Base-by-base conservation (phyloP, 2,797 vertebrate genomes). In the Clarias laeviceps region DNA sequence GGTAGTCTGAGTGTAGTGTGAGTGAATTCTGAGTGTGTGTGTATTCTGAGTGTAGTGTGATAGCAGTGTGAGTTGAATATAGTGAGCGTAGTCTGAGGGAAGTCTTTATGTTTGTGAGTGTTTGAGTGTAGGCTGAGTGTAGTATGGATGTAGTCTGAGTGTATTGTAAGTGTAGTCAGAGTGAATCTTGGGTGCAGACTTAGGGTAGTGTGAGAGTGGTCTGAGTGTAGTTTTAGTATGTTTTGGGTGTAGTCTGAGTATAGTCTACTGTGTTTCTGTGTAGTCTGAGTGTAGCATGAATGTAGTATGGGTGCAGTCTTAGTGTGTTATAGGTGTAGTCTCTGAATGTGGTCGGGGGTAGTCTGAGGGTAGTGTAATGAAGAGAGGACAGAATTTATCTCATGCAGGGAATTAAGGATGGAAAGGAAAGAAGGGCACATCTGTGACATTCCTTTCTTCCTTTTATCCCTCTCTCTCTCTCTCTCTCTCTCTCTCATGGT, bases 381-480 rank as follows among this genome's bases (percentile, higher is more conserved):
- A 70, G 69, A 40, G 22, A 40, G 9, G 12, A 70, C 4, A 32
- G 1, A 24, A 20, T 40, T 45, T 14, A 40, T 24, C 37, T 12
- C 34, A 34, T 56, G 40, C 20, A 54, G 24, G 4, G 5, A 54
- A 20, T 8, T 17, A 34, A 61, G 1, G 17, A 78, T 18, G 50
- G 18, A 12, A 56, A 34, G n/a, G 4, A 59, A 82, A 78, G 69
- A 86, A 80, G 62, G 18, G 50, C 27, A 87, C 22, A 45, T 15
- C 22, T 37, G 66, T 69, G 65, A 18, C 29, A 34, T 20, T 34
- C 20, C 18, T 22, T 8, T 20, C 66, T 37, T 7, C 22, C 66
- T 9, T 8, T 68, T 40, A 22, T 45, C 37, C 2, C 22, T 45
- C 9, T 15, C 11, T 50, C 37, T 45, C 1, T 50, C 69, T 72